phyloP scores from a whole-genome alignment of 2,113 vertebrate genomes.

The Apteryx owenii region DNA sequence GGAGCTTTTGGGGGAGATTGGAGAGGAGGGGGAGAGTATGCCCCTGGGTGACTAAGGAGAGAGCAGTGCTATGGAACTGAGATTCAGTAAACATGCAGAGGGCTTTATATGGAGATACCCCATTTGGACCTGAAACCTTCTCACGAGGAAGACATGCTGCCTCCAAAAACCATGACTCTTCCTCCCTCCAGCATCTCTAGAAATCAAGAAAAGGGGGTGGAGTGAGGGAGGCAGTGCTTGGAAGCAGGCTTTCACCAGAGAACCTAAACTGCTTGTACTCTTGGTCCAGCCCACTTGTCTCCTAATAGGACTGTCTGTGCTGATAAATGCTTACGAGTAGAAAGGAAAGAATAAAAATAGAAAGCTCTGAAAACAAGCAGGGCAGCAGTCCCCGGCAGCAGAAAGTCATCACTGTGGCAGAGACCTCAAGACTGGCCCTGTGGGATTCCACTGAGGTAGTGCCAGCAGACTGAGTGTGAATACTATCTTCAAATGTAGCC shows the following conservation, averaged over 20 bases:
- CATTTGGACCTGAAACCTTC: not conserved
- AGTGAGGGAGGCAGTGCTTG: not conserved
- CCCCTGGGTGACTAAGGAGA: not conserved
- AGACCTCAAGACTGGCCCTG: not conserved
- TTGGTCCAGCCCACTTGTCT: not conserved
- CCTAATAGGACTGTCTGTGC: not conserved
- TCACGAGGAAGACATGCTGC: not conserved
- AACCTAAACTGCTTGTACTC: not conserved
- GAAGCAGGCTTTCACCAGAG: not conserved
- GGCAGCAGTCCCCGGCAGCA: not conserved
- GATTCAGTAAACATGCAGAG: not conserved
- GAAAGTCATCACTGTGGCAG: fast-evolving
- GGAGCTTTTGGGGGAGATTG: not conserved
- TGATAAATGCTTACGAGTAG: not conserved
- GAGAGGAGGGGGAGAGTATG: not conserved
- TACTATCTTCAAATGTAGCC: not conserved
- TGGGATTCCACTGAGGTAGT: not conserved
- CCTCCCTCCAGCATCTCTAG: not conserved
- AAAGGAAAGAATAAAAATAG: not conserved
- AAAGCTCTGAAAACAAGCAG: not conserved
- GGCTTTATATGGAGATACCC: not conserved
- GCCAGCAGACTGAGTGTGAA: not conserved
- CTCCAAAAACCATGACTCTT: not conserved
- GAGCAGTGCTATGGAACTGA: not conserved
- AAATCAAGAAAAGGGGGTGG: not conserved